Conservation (phyloP, 2,797 vertebrate species). For the Aplochiton taeniatus region DNA sequence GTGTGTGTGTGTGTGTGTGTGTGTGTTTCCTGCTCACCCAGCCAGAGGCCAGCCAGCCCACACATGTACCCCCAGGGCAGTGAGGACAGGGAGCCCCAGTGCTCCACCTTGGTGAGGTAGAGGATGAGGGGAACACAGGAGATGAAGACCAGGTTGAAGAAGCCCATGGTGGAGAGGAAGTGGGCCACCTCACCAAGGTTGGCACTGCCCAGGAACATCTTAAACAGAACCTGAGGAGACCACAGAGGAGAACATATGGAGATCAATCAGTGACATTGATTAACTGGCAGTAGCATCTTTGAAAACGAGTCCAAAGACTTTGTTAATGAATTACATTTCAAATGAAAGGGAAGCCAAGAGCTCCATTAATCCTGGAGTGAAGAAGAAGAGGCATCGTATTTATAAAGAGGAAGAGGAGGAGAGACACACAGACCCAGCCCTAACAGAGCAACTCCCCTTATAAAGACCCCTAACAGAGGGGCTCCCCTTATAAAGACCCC, state of each 20-base stretch:
- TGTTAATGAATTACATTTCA: too few relatives aligned
- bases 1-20: conserved; percentile 1
- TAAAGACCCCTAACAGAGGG: too few relatives aligned
- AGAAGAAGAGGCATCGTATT: too few relatives aligned
- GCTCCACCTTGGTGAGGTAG: conserved; percentile 95
- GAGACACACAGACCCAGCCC: too few relatives aligned
- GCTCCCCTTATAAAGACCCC: conserved; percentile 89
- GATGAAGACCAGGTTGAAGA: conserved; percentile 98
- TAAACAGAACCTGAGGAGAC: conserved; percentile 89
- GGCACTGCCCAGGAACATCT: conserved; percentile 97
- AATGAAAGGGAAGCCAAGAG: too few relatives aligned
- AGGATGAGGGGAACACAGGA: conserved; percentile 93
- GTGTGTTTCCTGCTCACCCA: conserved; percentile 74
- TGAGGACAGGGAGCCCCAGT: conserved; percentile 93
- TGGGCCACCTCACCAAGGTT: conserved; percentile 95
- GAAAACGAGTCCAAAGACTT: too few relatives aligned
- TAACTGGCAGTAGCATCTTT: too few relatives aligned
- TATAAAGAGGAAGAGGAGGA: too few relatives aligned
- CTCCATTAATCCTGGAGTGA: too few relatives aligned
- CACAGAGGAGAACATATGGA: conserved; percentile 3
- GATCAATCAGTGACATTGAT: background rate
- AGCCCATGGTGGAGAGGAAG: conserved; percentile 95
- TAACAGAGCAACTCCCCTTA: too few relatives aligned
- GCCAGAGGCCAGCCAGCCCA: conserved; percentile 93
- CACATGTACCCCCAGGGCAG: conserved; percentile 97